Evolutionary conservation across 2,113 vertebrate genomes (phyloP).

Genomic region (Serilophus lunatus): DNA sequence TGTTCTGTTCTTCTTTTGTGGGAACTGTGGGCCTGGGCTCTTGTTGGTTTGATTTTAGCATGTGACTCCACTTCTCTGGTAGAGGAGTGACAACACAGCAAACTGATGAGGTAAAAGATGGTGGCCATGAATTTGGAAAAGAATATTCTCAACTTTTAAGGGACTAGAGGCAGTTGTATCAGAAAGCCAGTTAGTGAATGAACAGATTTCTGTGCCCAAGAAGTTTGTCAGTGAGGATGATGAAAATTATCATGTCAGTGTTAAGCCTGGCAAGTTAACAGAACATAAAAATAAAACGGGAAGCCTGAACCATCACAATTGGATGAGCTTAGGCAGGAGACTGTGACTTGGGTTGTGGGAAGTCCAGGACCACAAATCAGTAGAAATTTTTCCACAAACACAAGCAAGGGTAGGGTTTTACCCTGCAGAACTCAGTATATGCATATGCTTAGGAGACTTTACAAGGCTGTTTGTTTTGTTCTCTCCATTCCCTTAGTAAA

Average conservation of each 20-base stretch:
- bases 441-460: background rate
- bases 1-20: background rate
- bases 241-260: background rate
- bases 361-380: background rate
- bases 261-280: background rate
- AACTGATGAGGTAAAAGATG: background rate
- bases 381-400: background rate
- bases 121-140: background rate
- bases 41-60: background rate
- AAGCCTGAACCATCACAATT: accelerated
- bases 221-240: background rate
- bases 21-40: too few relatives aligned
- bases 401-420: background rate
- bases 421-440: background rate
- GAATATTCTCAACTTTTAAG: background rate
- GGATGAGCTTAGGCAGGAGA: background rate
- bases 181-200: background rate
- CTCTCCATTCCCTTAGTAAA: background rate
- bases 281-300: background rate
- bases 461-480: background rate
- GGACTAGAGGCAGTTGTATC: background rate
- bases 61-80: background rate
- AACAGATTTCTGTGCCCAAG: background rate
- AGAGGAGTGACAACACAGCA: background rate
- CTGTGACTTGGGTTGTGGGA: accelerated